Percentiles rank a stretch among this genome's conserved stretches.
phyloP scores from a whole-genome alignment of 2,797 vertebrate species.

The Anolis apletophallus region DNA sequence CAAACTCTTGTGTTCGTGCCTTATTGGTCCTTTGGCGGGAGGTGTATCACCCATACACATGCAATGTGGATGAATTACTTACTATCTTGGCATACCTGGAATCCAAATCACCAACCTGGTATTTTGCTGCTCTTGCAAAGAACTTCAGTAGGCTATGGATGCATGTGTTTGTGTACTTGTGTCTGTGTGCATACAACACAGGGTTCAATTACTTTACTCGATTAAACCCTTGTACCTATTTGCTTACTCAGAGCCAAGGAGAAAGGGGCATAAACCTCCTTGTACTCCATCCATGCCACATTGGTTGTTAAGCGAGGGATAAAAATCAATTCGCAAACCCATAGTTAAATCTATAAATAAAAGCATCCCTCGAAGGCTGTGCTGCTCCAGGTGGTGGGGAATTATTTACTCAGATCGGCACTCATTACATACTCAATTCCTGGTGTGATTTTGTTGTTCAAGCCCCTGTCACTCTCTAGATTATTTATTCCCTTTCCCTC shows the following conservation, averaged over 20 bases:
- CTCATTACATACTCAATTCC: conserved; percentile 55
- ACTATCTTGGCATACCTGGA: neutral
- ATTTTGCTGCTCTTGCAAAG: conserved; percentile 41
- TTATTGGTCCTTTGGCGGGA: no score
- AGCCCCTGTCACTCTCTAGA: conserved; percentile 59
- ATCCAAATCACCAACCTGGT: neutral
- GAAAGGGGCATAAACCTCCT: conserved; percentile 61
- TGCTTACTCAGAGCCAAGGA: conserved; percentile 52
- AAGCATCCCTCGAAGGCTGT: conserved; percentile 55
- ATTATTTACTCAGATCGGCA: conserved; percentile 68
- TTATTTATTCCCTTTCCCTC: conserved; percentile 58
- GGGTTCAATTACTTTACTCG: neutral
- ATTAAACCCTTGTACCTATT: conserved; percentile 56
- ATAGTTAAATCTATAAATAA: conserved; percentile 58
- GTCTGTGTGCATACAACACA: neutral
- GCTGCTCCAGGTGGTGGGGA: conserved; percentile 63
- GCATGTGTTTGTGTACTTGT: conserved; percentile 30
- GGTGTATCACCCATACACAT: no score
- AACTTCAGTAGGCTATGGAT: neutral
- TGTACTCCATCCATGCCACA: conserved; percentile 70
- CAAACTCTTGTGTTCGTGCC: no score
- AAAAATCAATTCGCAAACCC: conserved; percentile 78
- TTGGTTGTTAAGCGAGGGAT: conserved; percentile 75
- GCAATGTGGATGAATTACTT: neutral
- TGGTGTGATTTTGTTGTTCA: conserved; percentile 63